A percentile compares a stretch with the other conserved stretches of the same genome.
These are phyloP conservation scores for Enteromius radiatus DNA, from an alignment of 2,797 vertebrate genomes.

Conservation along the genomic window DNA sequence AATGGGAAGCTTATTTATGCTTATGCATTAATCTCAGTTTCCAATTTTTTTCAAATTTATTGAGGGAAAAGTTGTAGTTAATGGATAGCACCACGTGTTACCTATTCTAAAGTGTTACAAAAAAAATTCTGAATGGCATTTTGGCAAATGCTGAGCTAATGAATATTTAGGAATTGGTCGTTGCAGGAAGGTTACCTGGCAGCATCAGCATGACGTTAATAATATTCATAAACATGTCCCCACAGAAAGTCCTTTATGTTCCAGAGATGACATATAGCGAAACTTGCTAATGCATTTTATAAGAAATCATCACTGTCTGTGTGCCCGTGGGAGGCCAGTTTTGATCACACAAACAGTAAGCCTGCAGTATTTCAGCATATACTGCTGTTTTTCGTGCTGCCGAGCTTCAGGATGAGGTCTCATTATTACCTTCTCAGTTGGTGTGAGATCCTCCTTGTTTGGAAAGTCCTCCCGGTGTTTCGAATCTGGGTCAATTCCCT, in stretches of 20 bases:
- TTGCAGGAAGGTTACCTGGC: neutral
- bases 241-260: neutral
- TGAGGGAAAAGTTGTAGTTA: no score
- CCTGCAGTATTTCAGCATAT: conserved; percentile 1
- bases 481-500: conserved; percentile 88
- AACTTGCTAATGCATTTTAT: neutral
- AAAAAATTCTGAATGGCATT: neutral
- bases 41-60: no score
- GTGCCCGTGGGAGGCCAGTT: neutral
- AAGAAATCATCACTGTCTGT: conserved; percentile 4
- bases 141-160: neutral
- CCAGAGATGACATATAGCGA: neutral
- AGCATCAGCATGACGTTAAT: neutral
- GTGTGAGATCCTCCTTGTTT: conserved; percentile 87
- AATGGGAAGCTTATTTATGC: no score
- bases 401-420: conserved; percentile 8
- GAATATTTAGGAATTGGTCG: neutral
- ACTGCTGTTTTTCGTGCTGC: neutral
- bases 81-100: no score
- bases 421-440: conserved; percentile 89
- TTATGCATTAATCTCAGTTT: no score
- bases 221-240: neutral
- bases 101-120: no score
- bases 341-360: neutral
- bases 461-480: conserved; percentile 87